Percentiles rank a stretch among this genome's conserved stretches.
phyloP scores from a whole-genome alignment of 2,797 vertebrate species.

The Centropyge bicolor region DNA sequence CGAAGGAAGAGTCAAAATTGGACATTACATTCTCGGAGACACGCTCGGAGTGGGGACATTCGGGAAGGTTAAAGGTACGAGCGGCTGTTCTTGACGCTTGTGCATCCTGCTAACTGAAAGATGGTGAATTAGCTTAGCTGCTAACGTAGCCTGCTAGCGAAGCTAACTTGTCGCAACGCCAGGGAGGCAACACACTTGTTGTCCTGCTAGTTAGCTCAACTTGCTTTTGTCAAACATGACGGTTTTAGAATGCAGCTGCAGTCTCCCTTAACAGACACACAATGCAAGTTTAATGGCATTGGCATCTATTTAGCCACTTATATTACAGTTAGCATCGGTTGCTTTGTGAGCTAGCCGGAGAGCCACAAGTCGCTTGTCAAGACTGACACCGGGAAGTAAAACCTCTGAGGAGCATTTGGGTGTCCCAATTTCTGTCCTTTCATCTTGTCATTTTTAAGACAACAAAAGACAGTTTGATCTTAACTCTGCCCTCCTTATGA shows the following conservation, averaged over 20 bases:
- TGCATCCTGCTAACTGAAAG: conserved; percentile 53
- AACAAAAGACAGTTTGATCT: neutral
- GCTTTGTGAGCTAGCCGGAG: conserved; percentile 53
- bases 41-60: conserved; percentile 97
- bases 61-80: conserved; percentile 95
- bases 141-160: conserved; percentile 64
- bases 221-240: neutral
- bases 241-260: neutral
- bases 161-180: conserved; percentile 68
- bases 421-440: neutral
- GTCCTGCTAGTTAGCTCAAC: conserved; percentile 43
- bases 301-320: neutral
- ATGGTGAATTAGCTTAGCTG: conserved; percentile 67
- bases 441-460: fast-evolving
- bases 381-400: conserved; percentile 71
- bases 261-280: fast-evolving
- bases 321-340: conserved; percentile 19
- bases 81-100: conserved; percentile 13
- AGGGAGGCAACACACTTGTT: conserved; percentile 68
- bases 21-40: conserved; percentile 96
- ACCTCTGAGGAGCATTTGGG: neutral
- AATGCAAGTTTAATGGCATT: neutral
- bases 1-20: conserved; percentile 97
- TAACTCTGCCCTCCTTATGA: neutral
- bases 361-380: conserved; percentile 75